phyloP scores from a whole-genome alignment of 2,888 invertebrate species.

The Toxonevra muliebris region DNA sequence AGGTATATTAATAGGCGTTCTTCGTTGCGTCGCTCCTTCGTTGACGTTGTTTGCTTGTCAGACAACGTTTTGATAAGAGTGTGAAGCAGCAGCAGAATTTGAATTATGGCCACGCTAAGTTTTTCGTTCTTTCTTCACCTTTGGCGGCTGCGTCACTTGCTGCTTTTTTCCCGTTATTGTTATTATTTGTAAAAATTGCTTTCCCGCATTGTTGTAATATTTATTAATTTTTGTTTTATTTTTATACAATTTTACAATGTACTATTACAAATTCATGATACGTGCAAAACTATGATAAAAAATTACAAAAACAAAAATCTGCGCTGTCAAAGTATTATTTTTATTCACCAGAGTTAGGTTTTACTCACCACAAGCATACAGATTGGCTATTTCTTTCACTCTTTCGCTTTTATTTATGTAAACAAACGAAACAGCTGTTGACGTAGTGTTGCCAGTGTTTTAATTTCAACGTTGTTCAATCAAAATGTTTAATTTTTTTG shows the following conservation, averaged over 20 bases:
- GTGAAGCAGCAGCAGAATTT: no score
- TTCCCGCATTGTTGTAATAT: neutral
- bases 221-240: neutral
- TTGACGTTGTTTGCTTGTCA: neutral
- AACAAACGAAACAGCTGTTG: neutral
- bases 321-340: constrained; percentile 12
- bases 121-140: no score
- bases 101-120: no score
- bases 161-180: neutral
- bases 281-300: constrained; percentile 17
- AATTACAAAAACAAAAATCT: constrained; percentile 9
- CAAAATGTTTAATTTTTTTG: neutral
- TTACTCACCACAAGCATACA: neutral
- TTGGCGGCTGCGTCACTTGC: neutral
- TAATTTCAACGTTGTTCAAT: no score
- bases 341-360: neutral
- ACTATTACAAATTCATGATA: neutral
- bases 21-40: no score
- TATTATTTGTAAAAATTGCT: no score
- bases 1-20: no score
- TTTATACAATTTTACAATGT: no score
- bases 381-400: neutral
- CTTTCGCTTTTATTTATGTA: neutral
- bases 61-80: no score
- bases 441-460: no score